These are phyloP conservation scores for Brachypteracias leptosomus DNA, from an alignment of 2,113 vertebrate genomes.

Conservation along the genomic window DNA sequence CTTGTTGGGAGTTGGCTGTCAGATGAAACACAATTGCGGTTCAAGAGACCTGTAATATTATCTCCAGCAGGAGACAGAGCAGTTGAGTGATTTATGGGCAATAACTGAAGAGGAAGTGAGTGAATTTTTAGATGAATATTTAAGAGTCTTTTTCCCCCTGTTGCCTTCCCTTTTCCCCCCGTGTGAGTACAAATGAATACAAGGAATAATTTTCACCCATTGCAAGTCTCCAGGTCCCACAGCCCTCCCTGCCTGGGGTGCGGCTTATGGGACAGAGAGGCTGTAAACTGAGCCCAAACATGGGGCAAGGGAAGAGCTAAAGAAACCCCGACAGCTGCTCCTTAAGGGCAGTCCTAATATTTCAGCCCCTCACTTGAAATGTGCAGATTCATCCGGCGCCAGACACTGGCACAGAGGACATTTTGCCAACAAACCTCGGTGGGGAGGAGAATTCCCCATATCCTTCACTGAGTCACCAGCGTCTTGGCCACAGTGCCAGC, in stretches of 20 bases:
- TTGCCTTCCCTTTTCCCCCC: neutral
- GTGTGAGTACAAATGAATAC: neutral
- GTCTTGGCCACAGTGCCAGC: fast-evolving
- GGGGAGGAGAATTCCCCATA: neutral
- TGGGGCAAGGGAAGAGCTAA: neutral
- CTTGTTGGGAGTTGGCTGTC: neutral
- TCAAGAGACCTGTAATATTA: neutral
- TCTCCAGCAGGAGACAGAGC: neutral
- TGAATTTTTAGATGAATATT: neutral
- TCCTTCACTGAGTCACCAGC: neutral
- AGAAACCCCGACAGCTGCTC: neutral
- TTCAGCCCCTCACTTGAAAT: neutral
- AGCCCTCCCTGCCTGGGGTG: neutral
- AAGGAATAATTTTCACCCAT: neutral
- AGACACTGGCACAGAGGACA: neutral
- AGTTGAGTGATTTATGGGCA: neutral
- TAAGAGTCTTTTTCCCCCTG: neutral
- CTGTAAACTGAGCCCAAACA: neutral
- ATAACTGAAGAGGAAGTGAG: neutral
- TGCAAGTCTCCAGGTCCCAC: neutral
- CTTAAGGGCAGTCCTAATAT: neutral
- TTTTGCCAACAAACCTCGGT: neutral
- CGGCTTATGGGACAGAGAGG: neutral
- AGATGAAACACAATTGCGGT: neutral
- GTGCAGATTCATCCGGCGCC: slow-evolving; percentile 29